Percentiles rank a stretch among this genome's conserved stretches.
Evolutionary conservation across 2,113 vertebrate genomes (phyloP).

Genomic region (Microtus ochrogaster): DNA sequence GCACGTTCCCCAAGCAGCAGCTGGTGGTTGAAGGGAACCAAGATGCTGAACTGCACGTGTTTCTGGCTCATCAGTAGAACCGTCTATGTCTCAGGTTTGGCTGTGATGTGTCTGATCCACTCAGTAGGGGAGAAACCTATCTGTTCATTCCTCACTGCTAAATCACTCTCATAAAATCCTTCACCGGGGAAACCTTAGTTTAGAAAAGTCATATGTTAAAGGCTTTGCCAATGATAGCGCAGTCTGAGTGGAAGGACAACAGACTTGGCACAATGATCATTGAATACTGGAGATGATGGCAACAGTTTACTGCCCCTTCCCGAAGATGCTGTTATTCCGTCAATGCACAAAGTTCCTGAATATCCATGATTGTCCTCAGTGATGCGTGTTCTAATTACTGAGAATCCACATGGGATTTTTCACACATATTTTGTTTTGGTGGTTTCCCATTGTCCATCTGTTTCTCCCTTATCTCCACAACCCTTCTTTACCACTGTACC

Average conservation of each 20-base stretch:
- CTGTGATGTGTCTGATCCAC: background rate
- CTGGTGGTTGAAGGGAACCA: background rate
- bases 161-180: constrained; percentile 38
- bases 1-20: background rate
- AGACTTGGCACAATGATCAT: background rate
- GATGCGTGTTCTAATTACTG: background rate
- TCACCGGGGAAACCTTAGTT: constrained; percentile 64
- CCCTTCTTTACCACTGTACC: background rate
- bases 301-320: background rate
- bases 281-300: background rate
- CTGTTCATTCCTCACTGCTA: constrained; percentile 47
- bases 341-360: background rate
- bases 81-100: background rate
- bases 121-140: background rate
- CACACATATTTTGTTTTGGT: background rate
- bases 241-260: background rate
- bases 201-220: constrained; percentile 35
- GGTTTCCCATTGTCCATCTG: background rate
- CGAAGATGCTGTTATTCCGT: background rate
- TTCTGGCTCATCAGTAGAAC: background rate
- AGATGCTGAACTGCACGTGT: background rate
- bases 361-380: background rate
- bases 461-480: background rate
- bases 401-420: background rate
- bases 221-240: constrained; percentile 40